Conservation (phyloP, 2,113 vertebrate genomes). For the Malurus melanocephalus region DNA sequence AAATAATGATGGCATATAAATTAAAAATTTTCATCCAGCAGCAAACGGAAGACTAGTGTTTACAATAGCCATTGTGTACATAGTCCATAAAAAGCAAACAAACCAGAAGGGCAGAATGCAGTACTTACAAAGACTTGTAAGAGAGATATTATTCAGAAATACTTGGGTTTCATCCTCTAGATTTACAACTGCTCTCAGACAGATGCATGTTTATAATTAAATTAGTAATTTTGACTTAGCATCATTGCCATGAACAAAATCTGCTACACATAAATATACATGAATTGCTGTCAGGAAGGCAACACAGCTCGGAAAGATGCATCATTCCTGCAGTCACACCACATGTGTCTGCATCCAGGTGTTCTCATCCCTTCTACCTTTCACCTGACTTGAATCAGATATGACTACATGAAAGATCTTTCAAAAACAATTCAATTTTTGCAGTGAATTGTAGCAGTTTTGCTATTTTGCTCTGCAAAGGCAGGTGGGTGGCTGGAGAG, state of each 20-base stretch:
- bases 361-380: neutral
- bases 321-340: neutral
- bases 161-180: neutral
- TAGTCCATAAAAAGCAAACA: neutral
- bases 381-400: neutral
- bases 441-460: neutral
- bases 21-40: neutral
- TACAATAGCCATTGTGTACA: neutral
- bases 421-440: neutral
- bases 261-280: neutral
- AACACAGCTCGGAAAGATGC: neutral
- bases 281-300: neutral
- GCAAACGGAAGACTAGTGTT: neutral
- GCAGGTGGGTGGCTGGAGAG: neutral
- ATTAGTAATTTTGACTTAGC: neutral
- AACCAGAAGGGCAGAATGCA: neutral
- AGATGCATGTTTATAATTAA: neutral
- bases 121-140: neutral
- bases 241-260: neutral
- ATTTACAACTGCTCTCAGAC: neutral
- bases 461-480: neutral
- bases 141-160: neutral
- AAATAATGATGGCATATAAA: neutral
- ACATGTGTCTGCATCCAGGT: fast-evolving
- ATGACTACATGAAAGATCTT: neutral